Evolutionary conservation across 1,140 invertebrate species (phyloP).

Genomic region (Mizuhopecten yessoensis): DNA sequence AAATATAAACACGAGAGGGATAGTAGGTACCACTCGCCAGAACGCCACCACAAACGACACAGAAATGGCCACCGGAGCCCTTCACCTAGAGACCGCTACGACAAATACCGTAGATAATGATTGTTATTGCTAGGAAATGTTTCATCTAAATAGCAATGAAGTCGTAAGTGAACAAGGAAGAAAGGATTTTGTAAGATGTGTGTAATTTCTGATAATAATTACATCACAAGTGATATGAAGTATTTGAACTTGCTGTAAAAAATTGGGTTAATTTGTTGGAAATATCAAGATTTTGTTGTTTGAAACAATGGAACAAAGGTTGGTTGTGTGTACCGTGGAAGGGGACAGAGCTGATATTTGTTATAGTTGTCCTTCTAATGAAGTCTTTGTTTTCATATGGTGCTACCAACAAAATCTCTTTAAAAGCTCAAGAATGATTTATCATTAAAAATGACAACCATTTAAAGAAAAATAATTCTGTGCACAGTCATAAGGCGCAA

Average conservation of each 20-base stretch:
- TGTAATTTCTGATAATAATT: neutral
- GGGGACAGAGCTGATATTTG: neutral
- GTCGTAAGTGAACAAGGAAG: too few relatives aligned
- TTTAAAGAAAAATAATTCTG: neutral
- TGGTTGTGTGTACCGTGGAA: neutral
- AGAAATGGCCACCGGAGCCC: slow-evolving; percentile 72
- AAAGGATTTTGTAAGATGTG: too few relatives aligned
- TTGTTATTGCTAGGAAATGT: slow-evolving; percentile 47
- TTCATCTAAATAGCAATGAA: neutral
- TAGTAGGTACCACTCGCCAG: slow-evolving; percentile 69
- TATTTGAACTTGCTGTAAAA: too few relatives aligned
- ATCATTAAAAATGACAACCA: neutral
- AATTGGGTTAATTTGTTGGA: too few relatives aligned
- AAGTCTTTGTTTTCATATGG: neutral
- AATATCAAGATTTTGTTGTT: too few relatives aligned
- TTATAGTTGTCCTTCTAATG: neutral
- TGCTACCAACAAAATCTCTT: slow-evolving; percentile 12
- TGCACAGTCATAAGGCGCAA: too few relatives aligned
- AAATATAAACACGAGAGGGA: slow-evolving; percentile 71
- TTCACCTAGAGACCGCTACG: slow-evolving; percentile 68
- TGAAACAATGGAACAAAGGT: too few relatives aligned
- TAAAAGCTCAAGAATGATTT: neutral
- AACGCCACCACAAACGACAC: slow-evolving; percentile 72
- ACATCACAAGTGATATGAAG: neutral
- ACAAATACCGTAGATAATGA: slow-evolving; percentile 69